Base-by-base conservation (phyloP, 2,888 invertebrate species). In the Neoaliturus tenellus region DNA sequence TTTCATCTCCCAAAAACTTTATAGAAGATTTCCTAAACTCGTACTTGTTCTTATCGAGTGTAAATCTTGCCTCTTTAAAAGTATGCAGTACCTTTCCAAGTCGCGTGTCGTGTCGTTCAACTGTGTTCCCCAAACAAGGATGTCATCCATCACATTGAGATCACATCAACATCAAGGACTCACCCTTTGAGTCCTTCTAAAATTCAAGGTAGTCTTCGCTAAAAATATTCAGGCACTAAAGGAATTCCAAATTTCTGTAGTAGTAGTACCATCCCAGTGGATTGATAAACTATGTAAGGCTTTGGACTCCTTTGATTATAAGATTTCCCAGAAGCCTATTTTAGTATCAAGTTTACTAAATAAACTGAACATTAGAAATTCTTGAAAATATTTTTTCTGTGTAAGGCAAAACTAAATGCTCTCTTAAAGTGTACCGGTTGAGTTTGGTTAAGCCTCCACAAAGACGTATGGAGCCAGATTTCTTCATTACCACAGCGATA, bases 401-500 rank as follows among this genome's bases (percentile, higher is more conserved):
- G 4, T 78, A 39, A 0, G 83, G 83, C 10, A 83, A 51, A 17
- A 83, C 28, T 5, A 78, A 14, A 5, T 75, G 28, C 31, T 83
- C 82, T 48, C 73, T 31, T 0, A 83, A 20, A 1, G 78, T 28
- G 28, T 39, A 55, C 39, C 58, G 58, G 69, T 89, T 89, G 1
- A 89, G 85, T 75, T 86, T 71, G 6, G 88, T 88, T 55, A 85
- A 88, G 82, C 89, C 89, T 5, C 87, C 85, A 80, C 89, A 89
- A 17, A 89, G 23, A 20, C 89, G 48, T 12, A 89, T 81, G n/a
- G 67, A 83, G 23, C 84, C 86, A 39, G 83, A 80, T 1, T 80
- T 69, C 85, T 89, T 6, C 86, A 86, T 0, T n/a, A 88, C 89
- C 1, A 89, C 87, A 0, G 90, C 90, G 83, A 90, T 89, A 0